A percentile compares a stretch with the other conserved stretches of the same genome.
Conservation (phyloP, 1,140 invertebrate genomes). For the Episyrphus balteatus region DNA sequence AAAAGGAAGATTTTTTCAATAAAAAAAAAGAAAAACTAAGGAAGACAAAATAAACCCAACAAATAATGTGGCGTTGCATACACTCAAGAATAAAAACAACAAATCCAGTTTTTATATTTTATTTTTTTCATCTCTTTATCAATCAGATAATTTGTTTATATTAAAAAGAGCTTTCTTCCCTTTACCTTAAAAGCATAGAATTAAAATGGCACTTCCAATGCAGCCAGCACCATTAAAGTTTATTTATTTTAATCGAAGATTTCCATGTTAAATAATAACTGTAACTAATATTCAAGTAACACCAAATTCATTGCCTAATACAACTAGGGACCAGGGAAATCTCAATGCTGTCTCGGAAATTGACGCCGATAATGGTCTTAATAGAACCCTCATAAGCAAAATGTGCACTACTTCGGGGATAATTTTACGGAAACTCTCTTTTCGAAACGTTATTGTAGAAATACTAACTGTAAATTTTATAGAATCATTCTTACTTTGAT, state of each 20-base stretch:
- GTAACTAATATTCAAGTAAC: no score
- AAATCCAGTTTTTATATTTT: neutral
- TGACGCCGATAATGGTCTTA: neutral
- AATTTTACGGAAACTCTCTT: neutral
- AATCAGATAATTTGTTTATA: no score
- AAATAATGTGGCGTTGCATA: no score
- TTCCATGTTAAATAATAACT: no score
- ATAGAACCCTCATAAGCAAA: neutral
- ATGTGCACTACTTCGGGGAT: constrained; percentile 2
- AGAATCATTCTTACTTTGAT: neutral
- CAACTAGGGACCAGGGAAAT: no score
- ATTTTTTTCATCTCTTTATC: neutral
- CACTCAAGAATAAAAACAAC: neutral
- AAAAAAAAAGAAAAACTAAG: neutral
- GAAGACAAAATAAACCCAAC: neutral
- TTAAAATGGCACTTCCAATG: neutral
- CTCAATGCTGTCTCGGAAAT: no score
- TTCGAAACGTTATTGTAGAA: neutral
- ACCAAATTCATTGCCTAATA: no score
- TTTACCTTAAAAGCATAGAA: neutral
- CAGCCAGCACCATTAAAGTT: neutral
- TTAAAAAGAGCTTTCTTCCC: no score
- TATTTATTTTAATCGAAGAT: no score
- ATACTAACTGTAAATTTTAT: neutral
- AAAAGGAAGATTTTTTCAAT: no score